Percentiles rank a stretch among this genome's conserved stretches.
These are phyloP conservation scores for Lophotriccus pileatus DNA, from an alignment of 2,797 vertebrate genomes.

Conservation along the genomic window DNA sequence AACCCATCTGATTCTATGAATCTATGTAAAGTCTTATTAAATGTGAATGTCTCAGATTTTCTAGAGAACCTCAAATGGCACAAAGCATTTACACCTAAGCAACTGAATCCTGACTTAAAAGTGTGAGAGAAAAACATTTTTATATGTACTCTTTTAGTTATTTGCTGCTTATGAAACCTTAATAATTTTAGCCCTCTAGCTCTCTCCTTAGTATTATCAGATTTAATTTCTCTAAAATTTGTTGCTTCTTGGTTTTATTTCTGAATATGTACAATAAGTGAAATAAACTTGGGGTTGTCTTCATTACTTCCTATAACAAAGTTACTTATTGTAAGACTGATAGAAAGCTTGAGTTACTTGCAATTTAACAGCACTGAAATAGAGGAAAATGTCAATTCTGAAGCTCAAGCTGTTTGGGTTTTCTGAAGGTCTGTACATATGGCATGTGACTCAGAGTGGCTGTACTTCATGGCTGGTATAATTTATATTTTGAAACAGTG, in stretches of 20 bases:
- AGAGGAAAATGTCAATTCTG: neutral
- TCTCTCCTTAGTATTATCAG: neutral
- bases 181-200: neutral
- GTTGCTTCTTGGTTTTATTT: neutral
- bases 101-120: neutral
- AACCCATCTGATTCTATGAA: neutral
- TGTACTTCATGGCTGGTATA: neutral
- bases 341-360: neutral
- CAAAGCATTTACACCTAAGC: neutral
- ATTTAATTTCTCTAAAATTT: neutral
- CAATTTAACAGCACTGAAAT: neutral
- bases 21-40: neutral
- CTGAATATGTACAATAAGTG: neutral
- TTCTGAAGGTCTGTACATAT: neutral
- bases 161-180: neutral
- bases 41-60: neutral
- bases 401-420: neutral
- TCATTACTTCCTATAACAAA: neutral
- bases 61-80: neutral
- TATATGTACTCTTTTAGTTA: neutral
- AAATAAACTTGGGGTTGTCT: neutral
- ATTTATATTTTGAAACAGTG: constrained; percentile 1
- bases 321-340: neutral
- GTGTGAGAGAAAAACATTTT: neutral
- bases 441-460: neutral